Evolutionary conservation across 2,113 vertebrate species (phyloP).

Genomic region (Prunella fulvescens): DNA sequence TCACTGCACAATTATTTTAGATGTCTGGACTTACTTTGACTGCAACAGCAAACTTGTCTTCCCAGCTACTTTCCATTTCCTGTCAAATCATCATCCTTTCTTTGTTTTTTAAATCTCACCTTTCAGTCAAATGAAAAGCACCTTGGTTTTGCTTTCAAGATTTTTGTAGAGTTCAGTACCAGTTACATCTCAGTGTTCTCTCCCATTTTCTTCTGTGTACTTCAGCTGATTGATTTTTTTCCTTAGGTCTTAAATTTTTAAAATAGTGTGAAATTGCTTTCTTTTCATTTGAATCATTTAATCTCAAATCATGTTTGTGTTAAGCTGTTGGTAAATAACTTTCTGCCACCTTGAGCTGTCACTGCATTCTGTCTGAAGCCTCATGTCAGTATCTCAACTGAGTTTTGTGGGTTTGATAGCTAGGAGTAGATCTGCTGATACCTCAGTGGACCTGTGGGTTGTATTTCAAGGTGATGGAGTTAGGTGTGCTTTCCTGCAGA

Average conservation of each 20-base stretch:
- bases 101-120: background rate
- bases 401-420: background rate
- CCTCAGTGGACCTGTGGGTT: background rate
- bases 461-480: background rate
- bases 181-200: background rate
- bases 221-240: background rate
- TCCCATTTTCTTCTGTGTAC: background rate
- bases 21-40: background rate
- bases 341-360: background rate
- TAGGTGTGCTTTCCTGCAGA: background rate
- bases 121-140: background rate
- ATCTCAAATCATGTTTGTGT: background rate
- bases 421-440: background rate
- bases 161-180: background rate
- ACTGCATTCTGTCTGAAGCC: background rate
- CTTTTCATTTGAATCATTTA: background rate
- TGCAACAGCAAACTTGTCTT: background rate
- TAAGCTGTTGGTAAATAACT: background rate
- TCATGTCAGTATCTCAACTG: background rate
- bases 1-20: constrained; percentile 5
- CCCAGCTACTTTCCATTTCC: background rate
- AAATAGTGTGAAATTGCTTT: background rate
- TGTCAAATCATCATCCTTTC: background rate
- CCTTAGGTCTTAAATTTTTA: background rate
- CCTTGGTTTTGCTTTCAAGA: background rate